Evolutionary conservation across 2,113 vertebrate genomes (phyloP).

Genomic region (Zosterops hypoxanthus): DNA sequence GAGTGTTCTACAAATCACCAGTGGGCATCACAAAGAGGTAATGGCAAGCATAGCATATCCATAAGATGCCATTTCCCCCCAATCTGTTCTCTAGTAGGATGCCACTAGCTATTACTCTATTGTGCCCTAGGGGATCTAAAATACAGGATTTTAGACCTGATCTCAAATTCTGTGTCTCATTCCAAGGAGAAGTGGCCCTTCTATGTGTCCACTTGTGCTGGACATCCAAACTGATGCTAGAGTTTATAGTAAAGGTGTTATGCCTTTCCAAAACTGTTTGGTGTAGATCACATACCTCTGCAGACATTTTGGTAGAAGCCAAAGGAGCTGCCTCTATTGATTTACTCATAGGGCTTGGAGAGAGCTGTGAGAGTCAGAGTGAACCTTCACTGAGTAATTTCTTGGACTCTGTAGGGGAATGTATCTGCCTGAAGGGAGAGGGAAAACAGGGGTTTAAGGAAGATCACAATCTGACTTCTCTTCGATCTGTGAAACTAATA

Average conservation of each 20-base stretch:
- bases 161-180: background rate
- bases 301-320: background rate
- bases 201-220: background rate
- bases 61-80: background rate
- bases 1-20: background rate
- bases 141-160: background rate
- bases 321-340: conserved; percentile 2
- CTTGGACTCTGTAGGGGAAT: conserved; percentile 33
- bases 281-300: background rate
- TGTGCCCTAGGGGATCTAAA: background rate
- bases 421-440: conserved; percentile 24
- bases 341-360: background rate
- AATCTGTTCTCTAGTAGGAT: background rate
- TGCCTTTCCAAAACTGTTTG: background rate
- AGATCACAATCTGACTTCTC: conserved; percentile 40
- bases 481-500: background rate
- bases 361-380: background rate
- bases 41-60: background rate
- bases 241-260: background rate
- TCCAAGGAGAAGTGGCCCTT: background rate
- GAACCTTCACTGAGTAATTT: conserved; percentile 26
- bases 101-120: background rate
- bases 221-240: background rate
- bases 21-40: background rate
- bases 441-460: conserved; percentile 14